Base-by-base conservation (phyloP, 2,888 invertebrate genomes). In the Heliconius ethilla region DNA sequence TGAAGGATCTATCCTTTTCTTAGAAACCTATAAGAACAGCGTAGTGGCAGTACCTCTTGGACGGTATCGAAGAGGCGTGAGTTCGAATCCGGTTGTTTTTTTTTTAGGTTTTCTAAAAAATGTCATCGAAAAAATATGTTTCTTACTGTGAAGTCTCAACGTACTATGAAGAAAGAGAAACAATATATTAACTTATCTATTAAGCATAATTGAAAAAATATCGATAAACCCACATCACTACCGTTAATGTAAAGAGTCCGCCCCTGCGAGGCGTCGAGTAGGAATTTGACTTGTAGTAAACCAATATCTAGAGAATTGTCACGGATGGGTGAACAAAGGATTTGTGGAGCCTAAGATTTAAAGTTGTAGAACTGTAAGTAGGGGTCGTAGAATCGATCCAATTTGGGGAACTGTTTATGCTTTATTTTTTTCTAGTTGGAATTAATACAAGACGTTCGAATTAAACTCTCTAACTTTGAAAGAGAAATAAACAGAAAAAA, bases 191-290 rank as follows among this genome's bases (percentile, higher is more conserved):
- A 51, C 22, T 6, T 13, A 63, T 15, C 1, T 13, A 63, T 33
- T 9, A 18, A 29, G 22, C 10, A 18, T 18, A 70, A 10, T 27
- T 11, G 29, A 29, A 51, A 33, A n/a, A 11, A 13, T 55, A 72
- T 55, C 70, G 70, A 72, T 29, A 55, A 11, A 13, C 9, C 9
- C 37, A 37, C 83, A 83, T 75, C 83, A 79, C 84, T 84, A 83
- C 69, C 78, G 66, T 79, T 81, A 84, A 81, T 82, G 81, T 82
- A 82, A 86, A 86, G 85, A 85, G 84, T 83, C 82, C 75, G 77
- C 79, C 82, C 81, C 82, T 81, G 82, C 80, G 70, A 82, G 82
- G 82, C 85, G 83, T 83, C 85, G 80, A 83, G 86, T 78, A 79
- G 82, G 79, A 83, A 82, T 83, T 81, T 82, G 80, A 83, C 81